phyloP scores from a whole-genome alignment of 2,888 invertebrate species.

The Exephanes ischioxanthus region DNA sequence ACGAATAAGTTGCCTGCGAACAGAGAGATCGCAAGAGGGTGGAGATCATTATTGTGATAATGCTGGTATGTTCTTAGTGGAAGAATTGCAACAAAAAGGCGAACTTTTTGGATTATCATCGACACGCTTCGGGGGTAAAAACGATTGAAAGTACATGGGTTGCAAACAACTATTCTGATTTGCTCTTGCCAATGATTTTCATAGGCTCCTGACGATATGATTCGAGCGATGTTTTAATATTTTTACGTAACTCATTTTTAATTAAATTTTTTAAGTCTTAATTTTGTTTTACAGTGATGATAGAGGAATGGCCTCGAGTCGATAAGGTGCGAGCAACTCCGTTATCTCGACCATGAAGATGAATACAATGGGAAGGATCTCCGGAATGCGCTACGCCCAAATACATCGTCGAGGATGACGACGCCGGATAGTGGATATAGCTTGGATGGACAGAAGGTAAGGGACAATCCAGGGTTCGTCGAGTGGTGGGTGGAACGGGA shows the following conservation, averaged over 20 bases:
- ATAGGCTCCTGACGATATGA: background rate
- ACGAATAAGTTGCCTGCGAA: conserved; percentile 95
- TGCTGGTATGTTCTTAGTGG: background rate
- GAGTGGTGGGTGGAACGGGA: conserved; percentile 4
- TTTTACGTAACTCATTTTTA: background rate
- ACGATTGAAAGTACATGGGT: background rate
- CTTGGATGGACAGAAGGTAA: conserved; percentile 15
- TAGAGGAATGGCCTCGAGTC: background rate
- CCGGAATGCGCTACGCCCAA: conserved; percentile 9
- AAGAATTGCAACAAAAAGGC: background rate
- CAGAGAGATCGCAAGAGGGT: conserved; percentile 51
- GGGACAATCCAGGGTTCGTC: background rate
- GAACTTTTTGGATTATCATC: conserved; percentile 4
- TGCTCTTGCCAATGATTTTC: background rate
- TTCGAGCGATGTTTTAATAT: background rate
- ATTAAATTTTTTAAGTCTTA: background rate
- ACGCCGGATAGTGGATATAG: conserved; percentile 26
- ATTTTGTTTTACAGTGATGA: background rate
- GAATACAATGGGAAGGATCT: conserved; percentile 15
- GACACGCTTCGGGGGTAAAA: background rate
- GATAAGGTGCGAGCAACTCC: background rate
- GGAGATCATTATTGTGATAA: conserved; percentile 17
- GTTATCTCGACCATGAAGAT: background rate
- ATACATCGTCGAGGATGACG: conserved; percentile 9
- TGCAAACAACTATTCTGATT: background rate